phyloP scores from a whole-genome alignment of 2,113 vertebrate species.

The Bungarus multicinctus region DNA sequence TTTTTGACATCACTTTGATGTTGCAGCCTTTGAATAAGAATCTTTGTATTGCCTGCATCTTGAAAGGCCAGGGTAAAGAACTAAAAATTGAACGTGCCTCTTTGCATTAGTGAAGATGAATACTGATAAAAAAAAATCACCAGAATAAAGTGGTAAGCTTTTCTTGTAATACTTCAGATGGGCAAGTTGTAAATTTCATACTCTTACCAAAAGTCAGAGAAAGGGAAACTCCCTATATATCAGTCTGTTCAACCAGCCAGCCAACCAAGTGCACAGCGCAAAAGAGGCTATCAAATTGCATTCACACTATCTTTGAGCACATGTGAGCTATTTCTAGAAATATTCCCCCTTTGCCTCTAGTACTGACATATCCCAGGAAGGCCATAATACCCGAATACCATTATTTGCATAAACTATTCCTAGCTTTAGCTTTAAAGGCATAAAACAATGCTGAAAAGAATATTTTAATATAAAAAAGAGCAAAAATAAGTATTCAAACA shows the following conservation, averaged over 20 bases:
- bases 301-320: background rate
- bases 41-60: background rate
- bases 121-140: background rate
- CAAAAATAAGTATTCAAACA: background rate
- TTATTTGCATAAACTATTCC: background rate
- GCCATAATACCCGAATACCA: background rate
- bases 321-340: background rate
- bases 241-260: background rate
- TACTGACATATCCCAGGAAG: background rate
- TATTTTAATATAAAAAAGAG: background rate
- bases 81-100: background rate
- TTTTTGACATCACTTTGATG: background rate
- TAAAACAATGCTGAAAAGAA: background rate
- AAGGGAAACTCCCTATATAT: background rate
- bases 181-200: background rate
- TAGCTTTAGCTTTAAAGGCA: background rate
- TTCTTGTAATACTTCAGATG: background rate
- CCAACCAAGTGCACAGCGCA: background rate
- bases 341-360: background rate
- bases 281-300: background rate
- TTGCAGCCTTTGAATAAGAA: background rate
- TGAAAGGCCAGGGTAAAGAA: background rate
- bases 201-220: background rate
- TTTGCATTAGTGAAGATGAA: background rate
- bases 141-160: background rate